phyloP scores from a whole-genome alignment of 1,140 invertebrate species.

The Zeugodacus cucurbitae region DNA sequence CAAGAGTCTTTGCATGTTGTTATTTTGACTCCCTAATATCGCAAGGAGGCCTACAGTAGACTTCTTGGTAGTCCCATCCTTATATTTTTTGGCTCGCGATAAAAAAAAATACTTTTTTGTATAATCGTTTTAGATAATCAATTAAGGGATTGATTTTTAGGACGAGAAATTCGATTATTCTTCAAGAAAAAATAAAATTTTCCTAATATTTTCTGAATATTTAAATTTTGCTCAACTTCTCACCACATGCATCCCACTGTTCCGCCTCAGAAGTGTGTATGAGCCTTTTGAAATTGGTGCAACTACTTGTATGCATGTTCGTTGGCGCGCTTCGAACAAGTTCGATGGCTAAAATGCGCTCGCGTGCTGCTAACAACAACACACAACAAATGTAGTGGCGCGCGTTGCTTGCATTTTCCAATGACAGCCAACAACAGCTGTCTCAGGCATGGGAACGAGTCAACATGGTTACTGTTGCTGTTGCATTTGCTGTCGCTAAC shows the following conservation, averaged over 20 bases:
- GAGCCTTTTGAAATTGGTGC: not conserved
- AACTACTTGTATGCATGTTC: not conserved
- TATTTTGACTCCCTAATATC: too few relatives aligned
- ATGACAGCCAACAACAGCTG: conserved; percentile 20
- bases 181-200: not conserved
- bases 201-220: not conserved
- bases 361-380: not conserved
- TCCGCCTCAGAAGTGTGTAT: not conserved
- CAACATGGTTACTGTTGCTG: not conserved
- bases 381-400: not conserved
- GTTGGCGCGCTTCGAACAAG: not conserved
- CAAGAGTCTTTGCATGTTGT: too few relatives aligned
- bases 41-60: too few relatives aligned
- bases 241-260: not conserved
- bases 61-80: too few relatives aligned
- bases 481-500: conserved; percentile 18
- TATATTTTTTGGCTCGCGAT: too few relatives aligned
- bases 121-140: too few relatives aligned
- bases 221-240: not conserved
- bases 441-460: not conserved
- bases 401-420: not conserved
- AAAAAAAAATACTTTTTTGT: too few relatives aligned
- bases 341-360: not conserved
- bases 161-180: too few relatives aligned
- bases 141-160: too few relatives aligned